These are phyloP conservation scores for Leucoptera coffeella DNA, from an alignment of 2,888 invertebrate genomes.

Conservation along the genomic window DNA sequence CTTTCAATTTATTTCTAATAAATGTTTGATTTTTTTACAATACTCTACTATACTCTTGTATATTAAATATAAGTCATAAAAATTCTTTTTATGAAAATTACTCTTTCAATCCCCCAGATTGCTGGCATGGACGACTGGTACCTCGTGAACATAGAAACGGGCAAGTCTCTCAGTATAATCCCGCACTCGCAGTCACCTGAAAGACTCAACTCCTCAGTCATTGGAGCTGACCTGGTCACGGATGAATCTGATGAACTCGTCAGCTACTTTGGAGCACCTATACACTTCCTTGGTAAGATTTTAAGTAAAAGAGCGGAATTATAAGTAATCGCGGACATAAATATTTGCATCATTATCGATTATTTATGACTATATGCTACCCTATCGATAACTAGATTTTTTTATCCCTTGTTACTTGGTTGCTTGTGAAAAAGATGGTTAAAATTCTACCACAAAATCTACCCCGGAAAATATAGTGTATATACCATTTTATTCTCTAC, in stretches of 20 bases:
- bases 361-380: too few relatives aligned
- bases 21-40: too few relatives aligned
- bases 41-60: too few relatives aligned
- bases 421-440: too few relatives aligned
- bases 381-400: too few relatives aligned
- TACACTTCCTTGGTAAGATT: conserved; percentile 56
- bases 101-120: conserved; percentile 21
- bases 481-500: conserved; percentile 2
- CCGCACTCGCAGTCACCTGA: conserved; percentile 18
- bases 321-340: too few relatives aligned
- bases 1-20: too few relatives aligned
- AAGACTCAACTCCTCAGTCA: conserved; percentile 33
- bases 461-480: too few relatives aligned
- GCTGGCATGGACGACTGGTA: conserved; percentile 64
- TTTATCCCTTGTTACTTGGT: too few relatives aligned
- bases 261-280: conserved; percentile 74
- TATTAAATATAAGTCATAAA: conserved; percentile 1
- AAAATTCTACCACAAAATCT: too few relatives aligned
- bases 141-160: conserved; percentile 47
- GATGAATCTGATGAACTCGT: conserved; percentile 34
- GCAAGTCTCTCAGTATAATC: conserved; percentile 26
- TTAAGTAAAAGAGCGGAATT: too few relatives aligned
- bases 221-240: conserved; percentile 42
- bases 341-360: too few relatives aligned
- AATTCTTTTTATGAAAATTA: neutral